Conservation (phyloP, 2,113 vertebrate genomes). For the Pelvicachromis taeniatus region DNA sequence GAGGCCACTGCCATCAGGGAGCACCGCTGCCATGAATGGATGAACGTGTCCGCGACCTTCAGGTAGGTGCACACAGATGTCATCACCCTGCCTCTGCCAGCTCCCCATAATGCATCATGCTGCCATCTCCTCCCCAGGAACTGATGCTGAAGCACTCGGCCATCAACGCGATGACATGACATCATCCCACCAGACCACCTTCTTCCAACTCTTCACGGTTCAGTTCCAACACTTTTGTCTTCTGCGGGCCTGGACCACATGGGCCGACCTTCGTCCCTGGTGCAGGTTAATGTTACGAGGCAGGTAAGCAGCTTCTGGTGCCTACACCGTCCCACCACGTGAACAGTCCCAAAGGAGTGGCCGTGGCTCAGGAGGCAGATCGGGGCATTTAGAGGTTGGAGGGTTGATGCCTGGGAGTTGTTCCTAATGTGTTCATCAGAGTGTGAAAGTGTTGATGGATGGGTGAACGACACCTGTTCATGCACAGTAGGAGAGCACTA, state of each 20-base stretch:
- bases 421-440: not conserved
- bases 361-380: fast-evolving
- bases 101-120: not conserved
- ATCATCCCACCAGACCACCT: not conserved
- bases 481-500: not conserved
- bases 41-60: not conserved
- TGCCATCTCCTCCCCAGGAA: not conserved
- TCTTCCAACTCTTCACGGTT: not conserved
- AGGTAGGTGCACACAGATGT: not conserved
- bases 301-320: not conserved
- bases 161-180: not conserved
- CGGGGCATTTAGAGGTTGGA: fast-evolving
- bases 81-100: not conserved
- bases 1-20: not conserved
- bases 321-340: fast-evolving
- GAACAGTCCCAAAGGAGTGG: not conserved
- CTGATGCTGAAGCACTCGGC: not conserved
- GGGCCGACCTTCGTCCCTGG: fast-evolving
- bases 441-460: not conserved
- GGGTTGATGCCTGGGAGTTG: not conserved
- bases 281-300: fast-evolving
- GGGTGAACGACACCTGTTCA: fast-evolving
- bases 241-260: not conserved
- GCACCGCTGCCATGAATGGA: not conserved
- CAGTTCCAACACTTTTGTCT: not conserved